Evolutionary conservation across 2,888 invertebrate species (phyloP).

Genomic region (Tiliacea aurago): DNA sequence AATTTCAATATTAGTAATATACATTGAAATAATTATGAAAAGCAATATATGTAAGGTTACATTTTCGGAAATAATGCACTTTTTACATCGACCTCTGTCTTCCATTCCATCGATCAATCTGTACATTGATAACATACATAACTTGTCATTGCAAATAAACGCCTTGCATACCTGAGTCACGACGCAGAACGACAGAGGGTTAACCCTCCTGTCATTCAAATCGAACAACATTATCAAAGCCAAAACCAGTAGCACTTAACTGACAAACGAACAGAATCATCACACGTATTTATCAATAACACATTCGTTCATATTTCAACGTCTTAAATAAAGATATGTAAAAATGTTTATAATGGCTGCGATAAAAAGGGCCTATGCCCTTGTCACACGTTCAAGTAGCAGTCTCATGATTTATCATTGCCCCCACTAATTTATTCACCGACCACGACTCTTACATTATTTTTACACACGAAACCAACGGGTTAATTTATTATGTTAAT

Average conservation of each 20-base stretch:
- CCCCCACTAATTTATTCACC: constrained; percentile 69
- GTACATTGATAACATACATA: constrained; percentile 9
- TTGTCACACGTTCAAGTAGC: constrained; percentile 65
- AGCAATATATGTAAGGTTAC: neutral
- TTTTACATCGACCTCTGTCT: neutral
- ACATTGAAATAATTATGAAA: too few relatives aligned
- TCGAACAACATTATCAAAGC: constrained; percentile 47
- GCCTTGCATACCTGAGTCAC: constrained; percentile 34
- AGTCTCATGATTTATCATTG: constrained; percentile 69
- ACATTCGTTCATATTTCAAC: constrained; percentile 59
- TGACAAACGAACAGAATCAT: constrained; percentile 57
- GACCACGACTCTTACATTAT: constrained; percentile 65
- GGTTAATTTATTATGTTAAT: constrained; percentile 79
- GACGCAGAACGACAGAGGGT: constrained; percentile 26
- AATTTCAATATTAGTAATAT: neutral
- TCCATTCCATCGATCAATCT: constrained; percentile 17
- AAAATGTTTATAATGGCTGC: constrained; percentile 52
- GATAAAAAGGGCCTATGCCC: constrained; percentile 53
- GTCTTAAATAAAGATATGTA: constrained; percentile 54
- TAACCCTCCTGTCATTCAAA: constrained; percentile 42
- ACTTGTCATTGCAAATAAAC: constrained; percentile 34
- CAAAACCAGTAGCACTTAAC: constrained; percentile 53
- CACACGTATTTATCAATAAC: constrained; percentile 55
- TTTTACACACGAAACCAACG: constrained; percentile 73
- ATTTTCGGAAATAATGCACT: neutral